Conservation (phyloP, 2,888 invertebrate species). For the Xylophagus ater region DNA sequence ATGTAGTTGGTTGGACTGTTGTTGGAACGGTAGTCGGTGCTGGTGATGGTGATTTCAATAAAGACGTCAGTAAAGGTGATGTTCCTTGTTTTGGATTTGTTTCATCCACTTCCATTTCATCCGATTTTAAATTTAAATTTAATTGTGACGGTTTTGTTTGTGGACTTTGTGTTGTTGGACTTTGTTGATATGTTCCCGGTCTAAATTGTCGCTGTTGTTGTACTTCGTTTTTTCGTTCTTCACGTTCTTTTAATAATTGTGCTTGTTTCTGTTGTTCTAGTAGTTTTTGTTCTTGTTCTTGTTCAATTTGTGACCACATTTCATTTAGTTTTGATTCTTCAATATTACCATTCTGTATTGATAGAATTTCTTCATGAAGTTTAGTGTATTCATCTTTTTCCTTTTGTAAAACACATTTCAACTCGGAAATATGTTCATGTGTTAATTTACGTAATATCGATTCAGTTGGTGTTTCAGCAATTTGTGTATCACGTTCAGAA, state of each 20-base stretch:
- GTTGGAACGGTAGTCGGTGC: constrained; percentile 30
- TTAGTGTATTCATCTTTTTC: constrained; percentile 64
- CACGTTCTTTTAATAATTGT: constrained; percentile 48
- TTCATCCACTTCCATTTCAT: constrained; percentile 27
- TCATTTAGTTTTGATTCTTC: constrained; percentile 62
- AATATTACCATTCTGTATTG: constrained; percentile 42
- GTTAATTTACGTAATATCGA: constrained; percentile 65
- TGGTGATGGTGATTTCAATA: constrained; percentile 61
- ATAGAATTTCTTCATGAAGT: constrained; percentile 48
- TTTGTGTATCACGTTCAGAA: constrained; percentile 23
- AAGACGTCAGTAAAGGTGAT: constrained; percentile 68
- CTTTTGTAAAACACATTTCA: constrained; percentile 57
- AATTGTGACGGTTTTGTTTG: constrained; percentile 6
- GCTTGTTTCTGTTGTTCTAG: constrained; percentile 52
- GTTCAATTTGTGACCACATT: constrained; percentile 63
- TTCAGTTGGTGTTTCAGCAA: constrained; percentile 63
- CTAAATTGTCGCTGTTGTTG: constrained; percentile 28
- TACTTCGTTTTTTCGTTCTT: constrained; percentile 50
- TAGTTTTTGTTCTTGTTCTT: constrained; percentile 57
- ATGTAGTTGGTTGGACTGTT: constrained; percentile 8
- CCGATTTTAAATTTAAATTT: constrained; percentile 12
- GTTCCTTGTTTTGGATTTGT: constrained; percentile 40
- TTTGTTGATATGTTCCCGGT: not conserved
- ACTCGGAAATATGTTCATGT: constrained; percentile 65
- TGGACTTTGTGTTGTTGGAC: constrained; percentile 1